Percentiles rank a stretch among this genome's conserved stretches.
These are phyloP conservation scores for Sphyrna mokarran DNA, from an alignment of 2,113 vertebrate genomes.

Conservation along the genomic window DNA sequence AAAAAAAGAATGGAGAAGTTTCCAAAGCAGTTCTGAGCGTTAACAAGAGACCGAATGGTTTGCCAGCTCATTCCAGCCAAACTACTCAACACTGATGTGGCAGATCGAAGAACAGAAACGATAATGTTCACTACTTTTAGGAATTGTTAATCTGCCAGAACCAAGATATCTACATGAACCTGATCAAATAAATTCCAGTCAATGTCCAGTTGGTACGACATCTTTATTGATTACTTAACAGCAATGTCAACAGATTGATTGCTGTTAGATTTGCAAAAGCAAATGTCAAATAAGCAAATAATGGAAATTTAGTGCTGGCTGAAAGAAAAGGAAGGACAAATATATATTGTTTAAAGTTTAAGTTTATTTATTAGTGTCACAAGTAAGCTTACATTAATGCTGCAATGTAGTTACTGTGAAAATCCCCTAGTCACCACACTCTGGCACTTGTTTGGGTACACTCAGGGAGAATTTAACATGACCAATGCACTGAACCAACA, in stretches of 20 bases:
- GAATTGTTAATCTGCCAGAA: not conserved
- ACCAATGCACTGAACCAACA: too few relatives aligned
- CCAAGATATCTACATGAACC: not conserved
- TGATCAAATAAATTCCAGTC: not conserved
- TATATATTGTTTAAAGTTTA: not conserved
- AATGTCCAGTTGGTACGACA: not conserved
- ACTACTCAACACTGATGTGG: not conserved
- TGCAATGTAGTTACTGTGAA: too few relatives aligned
- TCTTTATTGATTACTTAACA: not conserved
- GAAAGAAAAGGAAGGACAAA: not conserved
- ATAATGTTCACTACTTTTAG: not conserved
- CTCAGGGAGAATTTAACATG: too few relatives aligned
- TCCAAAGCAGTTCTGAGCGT: not conserved
- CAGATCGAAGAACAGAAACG: not conserved
- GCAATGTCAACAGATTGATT: conserved; percentile 1
- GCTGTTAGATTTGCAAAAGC: not conserved
- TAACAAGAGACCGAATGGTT: not conserved
- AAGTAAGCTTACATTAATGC: too few relatives aligned
- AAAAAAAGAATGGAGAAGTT: not conserved
- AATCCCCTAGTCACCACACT: too few relatives aligned
- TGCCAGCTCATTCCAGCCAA: not conserved
- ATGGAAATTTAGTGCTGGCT: not conserved
- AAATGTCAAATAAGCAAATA: not conserved
- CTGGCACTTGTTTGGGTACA: too few relatives aligned
- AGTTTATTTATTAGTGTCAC: too few relatives aligned